These are phyloP conservation scores for Malurus elegans DNA, from an alignment of 2,113 vertebrate species.

Conservation along the genomic window DNA sequence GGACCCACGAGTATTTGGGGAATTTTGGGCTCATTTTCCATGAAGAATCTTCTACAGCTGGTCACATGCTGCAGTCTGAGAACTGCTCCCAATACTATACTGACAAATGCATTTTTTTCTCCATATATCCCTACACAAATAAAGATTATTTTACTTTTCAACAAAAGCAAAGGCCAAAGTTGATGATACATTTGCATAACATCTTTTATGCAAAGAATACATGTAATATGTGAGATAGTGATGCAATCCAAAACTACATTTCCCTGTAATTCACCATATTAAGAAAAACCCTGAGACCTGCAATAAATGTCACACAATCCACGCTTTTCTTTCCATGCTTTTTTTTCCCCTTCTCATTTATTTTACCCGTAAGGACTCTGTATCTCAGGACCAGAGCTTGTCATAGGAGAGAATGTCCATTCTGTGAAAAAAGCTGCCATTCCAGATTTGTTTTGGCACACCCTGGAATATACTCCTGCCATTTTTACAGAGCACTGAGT, in stretches of 20 bases:
- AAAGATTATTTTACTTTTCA: neutral
- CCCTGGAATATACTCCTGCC: neutral
- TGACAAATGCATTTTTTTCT: neutral
- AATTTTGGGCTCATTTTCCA: neutral
- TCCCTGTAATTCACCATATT: neutral
- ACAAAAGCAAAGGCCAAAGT: neutral
- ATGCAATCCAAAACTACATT: neutral
- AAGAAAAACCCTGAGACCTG: neutral
- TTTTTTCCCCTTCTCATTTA: neutral
- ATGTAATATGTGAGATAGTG: neutral
- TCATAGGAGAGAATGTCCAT: neutral
- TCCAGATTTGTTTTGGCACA: neutral
- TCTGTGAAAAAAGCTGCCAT: neutral
- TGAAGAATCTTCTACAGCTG: neutral
- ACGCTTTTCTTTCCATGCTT: neutral
- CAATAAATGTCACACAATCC: neutral
- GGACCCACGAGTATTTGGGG: no score
- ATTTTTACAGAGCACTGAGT: neutral
- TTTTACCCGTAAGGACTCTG: neutral
- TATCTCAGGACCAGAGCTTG: neutral
- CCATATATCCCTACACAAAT: neutral
- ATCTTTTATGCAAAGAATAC: neutral
- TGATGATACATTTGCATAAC: neutral
- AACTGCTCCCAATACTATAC: neutral
- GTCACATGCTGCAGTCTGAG: neutral